Percentiles rank a stretch among this genome's conserved stretches.
These are phyloP conservation scores for Chlorodrepanis virens DNA, from an alignment of 2,113 vertebrate genomes.

Conservation along the genomic window DNA sequence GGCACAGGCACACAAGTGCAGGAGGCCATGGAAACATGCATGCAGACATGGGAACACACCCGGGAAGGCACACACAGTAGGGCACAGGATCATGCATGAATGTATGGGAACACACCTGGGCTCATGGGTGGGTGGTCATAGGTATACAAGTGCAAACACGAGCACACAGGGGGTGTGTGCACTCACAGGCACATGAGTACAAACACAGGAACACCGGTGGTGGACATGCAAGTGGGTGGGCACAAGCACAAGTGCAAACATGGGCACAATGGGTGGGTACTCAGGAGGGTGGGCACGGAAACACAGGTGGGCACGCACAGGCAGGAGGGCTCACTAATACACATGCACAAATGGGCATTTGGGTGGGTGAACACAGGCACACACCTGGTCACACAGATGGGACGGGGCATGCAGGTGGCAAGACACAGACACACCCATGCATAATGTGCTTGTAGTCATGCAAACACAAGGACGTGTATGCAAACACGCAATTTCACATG, in stretches of 20 bases:
- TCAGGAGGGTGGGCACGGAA: neutral
- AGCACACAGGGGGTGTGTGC: neutral
- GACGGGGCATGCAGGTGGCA: too few relatives aligned
- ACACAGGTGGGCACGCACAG: neutral
- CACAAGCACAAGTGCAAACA: neutral
- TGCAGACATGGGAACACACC: too few relatives aligned
- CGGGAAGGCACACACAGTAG: neutral
- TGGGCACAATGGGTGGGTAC: neutral
- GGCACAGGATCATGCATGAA: neutral
- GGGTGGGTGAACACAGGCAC: rapidly evolving
- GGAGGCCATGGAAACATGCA: neutral
- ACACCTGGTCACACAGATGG: too few relatives aligned
- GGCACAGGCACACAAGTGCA: neutral
- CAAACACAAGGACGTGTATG: neutral
- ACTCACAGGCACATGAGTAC: neutral
- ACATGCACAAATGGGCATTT: neutral
- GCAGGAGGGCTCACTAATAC: neutral
- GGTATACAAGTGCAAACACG: neutral
- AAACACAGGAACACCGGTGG: neutral
- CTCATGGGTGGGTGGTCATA: neutral
- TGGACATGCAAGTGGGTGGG: neutral
- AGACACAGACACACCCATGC: rapidly evolving
- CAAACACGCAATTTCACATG: too few relatives aligned
- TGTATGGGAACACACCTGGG: neutral
- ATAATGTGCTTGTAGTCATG: neutral